Base-by-base conservation (phyloP, 2,113 vertebrate species). In the Etia nguti region DNA sequence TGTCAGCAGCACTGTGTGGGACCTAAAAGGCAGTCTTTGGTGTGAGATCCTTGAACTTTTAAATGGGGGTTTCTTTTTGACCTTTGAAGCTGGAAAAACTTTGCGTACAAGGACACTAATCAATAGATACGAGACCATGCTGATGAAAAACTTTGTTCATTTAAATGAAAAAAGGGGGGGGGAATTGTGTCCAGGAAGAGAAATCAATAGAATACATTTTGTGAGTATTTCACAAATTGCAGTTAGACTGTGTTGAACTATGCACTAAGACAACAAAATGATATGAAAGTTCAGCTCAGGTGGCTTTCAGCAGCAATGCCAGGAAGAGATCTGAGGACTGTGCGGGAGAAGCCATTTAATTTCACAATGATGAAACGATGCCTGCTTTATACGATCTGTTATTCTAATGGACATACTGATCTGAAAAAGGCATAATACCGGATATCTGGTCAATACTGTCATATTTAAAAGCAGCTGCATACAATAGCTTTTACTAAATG, bases 1-100 rank as follows among this genome's bases (percentile, higher is more conserved):
- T 75, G 70, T 20, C 0, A 46, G 22, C 1, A 5, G 8, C 50
- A 6, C 52, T 3, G 10, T 22, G n/a, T n/a, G 52, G n/a, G n/a
- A 11, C 52, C 10, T 22, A 0, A 75, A 8, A 50, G 1, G 6
- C 24, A 5, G 43, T 77, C 70, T 31, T 31, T 50, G 70, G 26
- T 20, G 43, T 31, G 24, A 48, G 43, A 75, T 50, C 41, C 70
- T 50, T 10, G 15, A 75, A 50, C 70, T 12, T 75, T 48, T 15
- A 75, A 48, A 29, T 48, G 43, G 3, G 0, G 1, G 43, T 7
- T 77, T 77, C 46, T 50, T 41, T 38, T 73, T 52, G 26, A 77
- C 26, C 46, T 77, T 77, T 77, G 52, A 75, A 3, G 10, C 46
- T 52, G 6, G 26, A 34, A 13, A 77, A 52, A 9, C 10, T 13